Conservation (phyloP, 2,113 vertebrate genomes). For the Leptocoma aspasia region DNA sequence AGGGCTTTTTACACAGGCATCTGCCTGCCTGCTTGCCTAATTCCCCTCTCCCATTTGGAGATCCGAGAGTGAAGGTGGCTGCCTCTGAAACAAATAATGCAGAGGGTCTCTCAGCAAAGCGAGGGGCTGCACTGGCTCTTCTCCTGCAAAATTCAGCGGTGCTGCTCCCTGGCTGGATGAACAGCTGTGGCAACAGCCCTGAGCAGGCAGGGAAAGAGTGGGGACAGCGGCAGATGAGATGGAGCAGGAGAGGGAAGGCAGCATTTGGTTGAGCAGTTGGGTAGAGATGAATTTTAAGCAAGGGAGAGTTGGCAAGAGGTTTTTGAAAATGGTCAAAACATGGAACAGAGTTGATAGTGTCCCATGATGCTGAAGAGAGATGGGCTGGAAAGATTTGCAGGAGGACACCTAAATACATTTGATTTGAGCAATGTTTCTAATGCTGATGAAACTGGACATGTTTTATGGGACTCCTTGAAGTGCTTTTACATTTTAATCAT, state of each 20-base stretch:
- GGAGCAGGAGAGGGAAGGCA: background rate
- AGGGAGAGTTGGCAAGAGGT: background rate
- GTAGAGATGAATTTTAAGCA: slow-evolving; percentile 2
- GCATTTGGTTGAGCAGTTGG: slow-evolving; percentile 57
- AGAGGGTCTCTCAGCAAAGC: background rate
- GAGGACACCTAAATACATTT: background rate
- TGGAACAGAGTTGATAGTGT: background rate
- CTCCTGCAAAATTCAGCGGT: slow-evolving; percentile 60
- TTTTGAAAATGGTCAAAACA: background rate
- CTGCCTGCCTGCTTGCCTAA: background rate
- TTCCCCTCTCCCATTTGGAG: slow-evolving; percentile 17
- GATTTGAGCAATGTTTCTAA: slow-evolving; percentile 5
- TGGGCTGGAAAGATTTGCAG: background rate
- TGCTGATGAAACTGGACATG: slow-evolving; percentile 9
- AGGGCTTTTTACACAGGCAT: background rate
- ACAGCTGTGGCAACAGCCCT: slow-evolving; percentile 46
- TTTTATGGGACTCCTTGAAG: background rate
- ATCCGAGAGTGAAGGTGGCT: background rate
- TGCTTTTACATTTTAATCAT: background rate
- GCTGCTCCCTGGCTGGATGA: slow-evolving; percentile 26
- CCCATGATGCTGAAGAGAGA: slow-evolving; percentile 10
- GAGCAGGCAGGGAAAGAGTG: background rate
- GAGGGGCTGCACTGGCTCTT: background rate
- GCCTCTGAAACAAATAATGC: slow-evolving; percentile 41
- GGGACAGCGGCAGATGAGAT: slow-evolving; percentile 14